Evolutionary conservation across 2,888 invertebrate genomes (phyloP), one percentile per base, ranked within the genome.

Genomic region (Hermaeophaga mercurialis): DNA sequence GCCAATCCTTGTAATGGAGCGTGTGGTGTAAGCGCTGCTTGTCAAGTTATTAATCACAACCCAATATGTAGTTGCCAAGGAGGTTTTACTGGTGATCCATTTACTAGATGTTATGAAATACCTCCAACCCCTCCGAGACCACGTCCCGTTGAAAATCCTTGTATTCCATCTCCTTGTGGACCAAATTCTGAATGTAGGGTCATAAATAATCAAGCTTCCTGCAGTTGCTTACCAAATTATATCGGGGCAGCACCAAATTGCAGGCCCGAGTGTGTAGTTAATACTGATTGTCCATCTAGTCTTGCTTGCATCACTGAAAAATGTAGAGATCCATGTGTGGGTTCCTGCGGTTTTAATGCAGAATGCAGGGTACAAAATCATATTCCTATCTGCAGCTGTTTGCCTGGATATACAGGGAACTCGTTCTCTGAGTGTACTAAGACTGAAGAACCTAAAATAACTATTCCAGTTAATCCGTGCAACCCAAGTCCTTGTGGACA

Each of bases 201-300:
- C 49, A 71, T 81, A 24, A 78, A 79, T 34, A 81, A 80, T 43
- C 78, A 82, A 59, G 85, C 88, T n/a, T 84, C 85, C 1, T 90
- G 90, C 70, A 83, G 85, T 43, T 90, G 90, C 72, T 73, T 85
- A 65, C 79, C 82, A 50, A 83, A 83, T 54, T 90, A 82, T 72
- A 80, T 85, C 56, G 91, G 91, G 53, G 79, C 83, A n/a, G 89
- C 91, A 19, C 90, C 90, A 45, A 84, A 86, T 71, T 91, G 91
- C 69, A 81, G 85, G 68, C 90, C 91, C 2, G 87, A 88, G 76
- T 88, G 88, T 75, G 79, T 84, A 12, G 84, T 85, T 59, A 88
- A 88, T 72, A 85, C 84, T 61, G 88, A 88, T 65, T 89, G 89
- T 67, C 77, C 85, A 0, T 82, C 86, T 0, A 81, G 83, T 65